Evolutionary conservation across 2,888 invertebrate species (phyloP).

Genomic region (Arenicola marina): DNA sequence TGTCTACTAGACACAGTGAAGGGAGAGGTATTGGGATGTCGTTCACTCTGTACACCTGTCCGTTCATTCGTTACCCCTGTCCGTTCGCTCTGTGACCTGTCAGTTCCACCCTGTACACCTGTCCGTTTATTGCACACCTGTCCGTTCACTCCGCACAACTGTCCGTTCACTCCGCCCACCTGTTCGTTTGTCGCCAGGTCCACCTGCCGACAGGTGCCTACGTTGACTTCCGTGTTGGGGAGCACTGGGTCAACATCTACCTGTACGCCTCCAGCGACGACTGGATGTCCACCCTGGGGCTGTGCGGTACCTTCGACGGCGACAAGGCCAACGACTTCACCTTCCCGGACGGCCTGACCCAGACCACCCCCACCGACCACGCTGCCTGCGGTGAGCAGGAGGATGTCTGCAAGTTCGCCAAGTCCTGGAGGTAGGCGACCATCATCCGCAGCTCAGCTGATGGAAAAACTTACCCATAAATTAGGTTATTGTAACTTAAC

Average conservation of each 20-base stretch:
- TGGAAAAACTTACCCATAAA: no score
- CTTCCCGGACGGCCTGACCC: conserved; percentile 12
- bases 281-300: conserved; percentile 34
- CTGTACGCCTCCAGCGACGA: conserved; percentile 35
- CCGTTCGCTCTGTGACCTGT: no score
- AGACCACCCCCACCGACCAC: conserved; percentile 1
- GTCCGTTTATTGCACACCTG: no score
- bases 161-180: no score
- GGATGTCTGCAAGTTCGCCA: conserved; percentile 32
- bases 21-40: no score
- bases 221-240: conserved; percentile 28
- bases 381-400: conserved; percentile 21
- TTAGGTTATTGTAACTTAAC: no score
- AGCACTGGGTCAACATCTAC: conserved; percentile 31
- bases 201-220: conserved; percentile 32
- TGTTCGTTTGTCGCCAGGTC: conserved; percentile 13
- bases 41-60: no score
- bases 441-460: no score
- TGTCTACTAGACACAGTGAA: no score
- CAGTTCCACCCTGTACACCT: no score
- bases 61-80: no score
- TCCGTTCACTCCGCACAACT: no score
- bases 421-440: conserved; percentile 36
- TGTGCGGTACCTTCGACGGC: conserved; percentile 45
- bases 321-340: conserved; percentile 39